Evolutionary conservation across 2,113 vertebrate species (phyloP).

Genomic region (Cinclus cinclus): DNA sequence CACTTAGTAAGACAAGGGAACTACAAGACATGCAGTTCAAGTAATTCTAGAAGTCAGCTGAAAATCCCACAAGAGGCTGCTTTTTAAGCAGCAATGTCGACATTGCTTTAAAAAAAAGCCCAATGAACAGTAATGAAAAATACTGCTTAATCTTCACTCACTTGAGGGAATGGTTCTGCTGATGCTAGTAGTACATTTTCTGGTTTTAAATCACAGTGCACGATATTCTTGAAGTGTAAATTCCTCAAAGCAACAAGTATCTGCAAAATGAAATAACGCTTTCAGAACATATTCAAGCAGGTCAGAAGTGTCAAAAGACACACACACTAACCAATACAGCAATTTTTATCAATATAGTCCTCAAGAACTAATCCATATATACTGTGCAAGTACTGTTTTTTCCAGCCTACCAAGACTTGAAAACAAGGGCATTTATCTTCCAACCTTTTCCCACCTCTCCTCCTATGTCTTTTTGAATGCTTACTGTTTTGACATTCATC

Average conservation of each 20-base stretch:
- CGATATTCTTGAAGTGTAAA: slow-evolving; percentile 98
- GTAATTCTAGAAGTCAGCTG: not conserved
- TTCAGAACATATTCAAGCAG: not conserved
- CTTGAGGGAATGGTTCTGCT: slow-evolving; percentile 96
- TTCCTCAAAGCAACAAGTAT: slow-evolving; percentile 96
- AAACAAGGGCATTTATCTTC: not conserved
- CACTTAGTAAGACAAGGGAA: not conserved
- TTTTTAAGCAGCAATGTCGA: not conserved
- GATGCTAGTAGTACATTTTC: slow-evolving; percentile 97
- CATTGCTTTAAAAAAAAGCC: not conserved
- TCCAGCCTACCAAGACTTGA: not conserved
- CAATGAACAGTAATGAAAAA: not conserved
- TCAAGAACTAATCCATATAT: not conserved
- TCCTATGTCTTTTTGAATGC: not conserved
- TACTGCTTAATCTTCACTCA: slow-evolving; percentile 51
- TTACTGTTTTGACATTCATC: not conserved
- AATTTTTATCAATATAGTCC: not conserved
- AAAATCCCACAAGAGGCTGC: not conserved
- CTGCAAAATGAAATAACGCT: slow-evolving; percentile 68
- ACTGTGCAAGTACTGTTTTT: not conserved
- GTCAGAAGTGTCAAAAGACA: not conserved
- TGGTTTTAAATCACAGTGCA: slow-evolving; percentile 98
- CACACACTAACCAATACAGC: not conserved
- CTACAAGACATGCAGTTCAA: not conserved
- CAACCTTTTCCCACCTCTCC: fast-evolving